Evolutionary conservation across 2,888 invertebrate species (phyloP).

Genomic region (Drosophila quinaria): DNA sequence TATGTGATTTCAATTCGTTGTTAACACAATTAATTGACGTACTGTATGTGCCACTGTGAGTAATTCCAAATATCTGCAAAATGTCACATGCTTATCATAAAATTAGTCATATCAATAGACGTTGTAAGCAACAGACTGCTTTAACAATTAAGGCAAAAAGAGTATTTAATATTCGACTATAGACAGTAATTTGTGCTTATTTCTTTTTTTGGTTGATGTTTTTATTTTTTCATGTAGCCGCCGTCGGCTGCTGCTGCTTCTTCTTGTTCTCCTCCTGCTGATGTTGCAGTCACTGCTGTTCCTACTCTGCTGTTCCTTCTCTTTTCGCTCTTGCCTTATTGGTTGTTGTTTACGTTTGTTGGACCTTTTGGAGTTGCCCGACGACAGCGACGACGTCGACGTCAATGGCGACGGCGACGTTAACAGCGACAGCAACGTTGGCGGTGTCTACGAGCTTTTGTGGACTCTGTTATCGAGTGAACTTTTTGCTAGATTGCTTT

Average conservation of each 20-base stretch:
- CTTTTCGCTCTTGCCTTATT: conserved; percentile 42
- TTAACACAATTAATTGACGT: not conserved
- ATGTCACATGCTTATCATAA: conserved; percentile 7
- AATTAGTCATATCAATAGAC: not conserved
- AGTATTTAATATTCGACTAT: conserved; percentile 36
- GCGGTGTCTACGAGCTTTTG: conserved; percentile 39
- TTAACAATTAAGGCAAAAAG: conserved; percentile 13
- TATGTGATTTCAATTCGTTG: not conserved
- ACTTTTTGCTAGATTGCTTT: conserved; percentile 47
- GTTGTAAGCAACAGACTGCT: not conserved
- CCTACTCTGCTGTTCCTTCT: conserved; percentile 31
- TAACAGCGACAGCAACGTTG: conserved; percentile 29
- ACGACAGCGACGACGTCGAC: conserved; percentile 28
- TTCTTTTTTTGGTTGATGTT: conserved; percentile 44
- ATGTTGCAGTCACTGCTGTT: conserved; percentile 20
- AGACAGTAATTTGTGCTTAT: not conserved
- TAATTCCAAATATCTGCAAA: not conserved
- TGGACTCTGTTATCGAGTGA: conserved; percentile 51
- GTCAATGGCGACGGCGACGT: conserved; percentile 13
- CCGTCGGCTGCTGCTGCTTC: conserved; percentile 53
- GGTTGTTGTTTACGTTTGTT: conserved; percentile 70
- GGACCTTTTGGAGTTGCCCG: conserved; percentile 67
- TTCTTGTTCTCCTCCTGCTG: conserved; percentile 10
- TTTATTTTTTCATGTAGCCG: conserved; percentile 62
- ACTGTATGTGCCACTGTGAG: not conserved